Conservation (phyloP, 2,888 invertebrate genomes). For the Aradus depressus region DNA sequence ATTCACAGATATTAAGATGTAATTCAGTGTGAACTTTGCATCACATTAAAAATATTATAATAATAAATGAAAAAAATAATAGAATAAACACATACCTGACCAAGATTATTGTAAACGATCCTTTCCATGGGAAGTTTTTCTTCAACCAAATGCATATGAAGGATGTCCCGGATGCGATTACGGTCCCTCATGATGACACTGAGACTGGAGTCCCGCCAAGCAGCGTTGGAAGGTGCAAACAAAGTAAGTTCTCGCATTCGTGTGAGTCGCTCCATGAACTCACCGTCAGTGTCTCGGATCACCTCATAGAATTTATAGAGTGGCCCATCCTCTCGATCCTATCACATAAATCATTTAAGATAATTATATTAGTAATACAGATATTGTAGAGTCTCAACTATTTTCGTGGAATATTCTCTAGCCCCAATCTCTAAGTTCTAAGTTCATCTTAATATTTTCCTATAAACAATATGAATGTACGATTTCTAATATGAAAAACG, state of each 20-base stretch:
- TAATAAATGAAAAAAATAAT: no score
- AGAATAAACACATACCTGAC: constrained; percentile 48
- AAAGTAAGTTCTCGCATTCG: constrained; percentile 64
- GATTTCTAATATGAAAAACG: no score
- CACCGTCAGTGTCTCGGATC: constrained; percentile 63
- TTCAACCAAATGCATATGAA: constrained; percentile 70
- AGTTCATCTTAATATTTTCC: not conserved
- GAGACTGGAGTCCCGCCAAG: constrained; percentile 63
- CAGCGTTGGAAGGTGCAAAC: constrained; percentile 82
- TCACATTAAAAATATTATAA: not conserved
- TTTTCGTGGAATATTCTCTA: no score
- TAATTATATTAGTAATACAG: no score
- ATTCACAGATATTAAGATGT: not conserved
- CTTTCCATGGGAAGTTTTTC: constrained; percentile 63
- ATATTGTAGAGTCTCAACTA: no score
- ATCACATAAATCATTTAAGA: constrained; percentile 15
- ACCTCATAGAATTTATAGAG: constrained; percentile 72
- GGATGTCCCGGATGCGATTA: constrained; percentile 59
- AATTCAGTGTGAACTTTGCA: not conserved
- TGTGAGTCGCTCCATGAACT: constrained; percentile 60
- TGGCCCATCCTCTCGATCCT: constrained; percentile 64
- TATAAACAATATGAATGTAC: no score
- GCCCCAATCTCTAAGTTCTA: no score
- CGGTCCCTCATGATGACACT: constrained; percentile 54
- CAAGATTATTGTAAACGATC: constrained; percentile 58